Evolutionary conservation across 2,113 vertebrate genomes (phyloP).

Genomic region (Noctilio leporinus): DNA sequence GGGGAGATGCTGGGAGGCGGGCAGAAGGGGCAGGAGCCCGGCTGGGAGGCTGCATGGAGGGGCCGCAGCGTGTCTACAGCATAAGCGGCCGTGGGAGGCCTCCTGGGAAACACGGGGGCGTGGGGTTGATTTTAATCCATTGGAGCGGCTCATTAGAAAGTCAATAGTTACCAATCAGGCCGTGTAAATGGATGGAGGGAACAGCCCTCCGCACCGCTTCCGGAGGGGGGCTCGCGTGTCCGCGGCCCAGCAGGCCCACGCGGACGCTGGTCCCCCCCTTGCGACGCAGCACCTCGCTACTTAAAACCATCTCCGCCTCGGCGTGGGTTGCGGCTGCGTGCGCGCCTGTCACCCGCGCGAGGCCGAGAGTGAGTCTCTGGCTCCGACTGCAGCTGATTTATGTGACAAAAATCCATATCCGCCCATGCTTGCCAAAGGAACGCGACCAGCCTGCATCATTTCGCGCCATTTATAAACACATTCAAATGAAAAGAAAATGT

Average conservation of each 20-base stretch:
- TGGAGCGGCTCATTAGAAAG: conserved; percentile 29
- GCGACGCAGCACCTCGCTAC: background rate
- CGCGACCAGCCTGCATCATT: conserved; percentile 67
- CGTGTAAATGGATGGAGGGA: background rate
- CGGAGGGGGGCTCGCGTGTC: background rate
- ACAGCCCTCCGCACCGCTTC: background rate
- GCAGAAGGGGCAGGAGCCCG: background rate
- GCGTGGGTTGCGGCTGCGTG: conserved; percentile 75
- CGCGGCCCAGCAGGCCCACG: background rate
- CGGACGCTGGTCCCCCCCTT: too few relatives aligned
- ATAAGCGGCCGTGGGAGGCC: background rate
- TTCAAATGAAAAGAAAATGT: conserved; percentile 67
- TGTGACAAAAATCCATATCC: conserved; percentile 72
- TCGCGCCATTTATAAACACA: conserved; percentile 63
- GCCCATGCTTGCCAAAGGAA: conserved; percentile 72
- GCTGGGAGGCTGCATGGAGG: background rate
- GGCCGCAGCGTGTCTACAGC: accelerated
- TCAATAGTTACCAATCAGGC: conserved; percentile 4
- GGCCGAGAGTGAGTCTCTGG: conserved; percentile 67
- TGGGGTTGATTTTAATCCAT: background rate
- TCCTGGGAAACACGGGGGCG: background rate
- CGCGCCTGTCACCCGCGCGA: conserved; percentile 74
- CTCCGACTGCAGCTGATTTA: conserved; percentile 73
- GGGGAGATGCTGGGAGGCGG: background rate
- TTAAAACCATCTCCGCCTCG: conserved; percentile 77